These are phyloP conservation scores for Leguminivora glycinivorella DNA, from an alignment of 1,140 invertebrate genomes.

Conservation along the genomic window DNA sequence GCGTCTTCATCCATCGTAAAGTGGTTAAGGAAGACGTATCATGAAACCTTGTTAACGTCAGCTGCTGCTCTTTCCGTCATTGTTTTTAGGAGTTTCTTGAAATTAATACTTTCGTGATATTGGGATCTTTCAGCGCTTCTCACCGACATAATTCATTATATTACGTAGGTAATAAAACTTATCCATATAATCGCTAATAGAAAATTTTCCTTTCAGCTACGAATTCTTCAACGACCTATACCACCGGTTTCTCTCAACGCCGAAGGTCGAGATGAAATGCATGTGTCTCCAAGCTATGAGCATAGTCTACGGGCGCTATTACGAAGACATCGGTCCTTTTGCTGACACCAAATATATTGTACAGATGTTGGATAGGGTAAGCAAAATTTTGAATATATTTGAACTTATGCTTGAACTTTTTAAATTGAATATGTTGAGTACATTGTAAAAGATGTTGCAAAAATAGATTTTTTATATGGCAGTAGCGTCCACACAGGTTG, in stretches of 20 bases:
- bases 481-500: no score
- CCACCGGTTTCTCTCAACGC: slow-evolving; percentile 95
- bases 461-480: no score
- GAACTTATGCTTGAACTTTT: slow-evolving; percentile 25
- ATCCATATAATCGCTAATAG: neutral
- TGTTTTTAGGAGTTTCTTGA: no score
- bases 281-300: slow-evolving; percentile 99
- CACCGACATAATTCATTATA: no score
- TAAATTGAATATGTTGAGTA: no score
- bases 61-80: no score
- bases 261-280: slow-evolving; percentile 92
- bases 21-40: no score
- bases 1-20: no score
- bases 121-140: no score
- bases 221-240: slow-evolving; percentile 99
- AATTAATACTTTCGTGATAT: neutral
- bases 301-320: slow-evolving; percentile 97
- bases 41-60: no score
- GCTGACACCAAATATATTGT: slow-evolving; percentile 98
- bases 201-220: slow-evolving; percentile 81
- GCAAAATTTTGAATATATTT: slow-evolving; percentile 41
- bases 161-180: no score
- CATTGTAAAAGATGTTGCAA: neutral
- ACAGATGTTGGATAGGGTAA: slow-evolving; percentile 94
- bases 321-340: slow-evolving; percentile 98